These are phyloP conservation scores for Malurus cyaneus DNA, from an alignment of 2,113 vertebrate species.

Conservation along the genomic window DNA sequence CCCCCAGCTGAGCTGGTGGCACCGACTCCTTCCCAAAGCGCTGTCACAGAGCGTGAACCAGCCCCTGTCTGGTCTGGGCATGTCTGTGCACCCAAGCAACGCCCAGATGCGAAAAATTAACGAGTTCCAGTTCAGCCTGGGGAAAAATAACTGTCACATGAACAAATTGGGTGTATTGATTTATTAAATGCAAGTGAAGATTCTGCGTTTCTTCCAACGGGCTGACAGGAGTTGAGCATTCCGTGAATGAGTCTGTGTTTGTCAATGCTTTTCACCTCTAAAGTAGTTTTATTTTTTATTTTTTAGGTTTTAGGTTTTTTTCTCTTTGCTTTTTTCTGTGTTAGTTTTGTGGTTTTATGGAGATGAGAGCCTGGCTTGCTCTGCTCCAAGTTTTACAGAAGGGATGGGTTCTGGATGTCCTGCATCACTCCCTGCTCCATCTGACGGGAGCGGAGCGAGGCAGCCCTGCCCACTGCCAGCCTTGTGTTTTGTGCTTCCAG, in stretches of 20 bases:
- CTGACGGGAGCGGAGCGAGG: rapidly evolving
- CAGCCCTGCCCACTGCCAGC: neutral
- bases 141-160: neutral
- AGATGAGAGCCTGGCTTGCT: neutral
- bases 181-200: neutral
- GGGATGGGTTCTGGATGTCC: neutral
- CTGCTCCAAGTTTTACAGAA: neutral
- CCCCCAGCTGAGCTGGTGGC: neutral
- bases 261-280: neutral
- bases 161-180: neutral
- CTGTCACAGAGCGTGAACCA: neutral
- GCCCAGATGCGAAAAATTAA: constrained; percentile 10
- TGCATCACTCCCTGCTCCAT: rapidly evolving
- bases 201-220: neutral
- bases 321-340: neutral
- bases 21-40: neutral
- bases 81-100: neutral
- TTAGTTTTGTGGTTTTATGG: neutral
- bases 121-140: neutral
- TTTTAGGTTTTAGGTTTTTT: no score
- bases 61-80: neutral
- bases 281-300: neutral
- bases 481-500: neutral
- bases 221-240: neutral
- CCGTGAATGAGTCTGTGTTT: neutral